A percentile compares a stretch with the other conserved stretches of the same genome.
Conservation (phyloP, 2,888 invertebrate genomes). For the Erynnis tages region DNA sequence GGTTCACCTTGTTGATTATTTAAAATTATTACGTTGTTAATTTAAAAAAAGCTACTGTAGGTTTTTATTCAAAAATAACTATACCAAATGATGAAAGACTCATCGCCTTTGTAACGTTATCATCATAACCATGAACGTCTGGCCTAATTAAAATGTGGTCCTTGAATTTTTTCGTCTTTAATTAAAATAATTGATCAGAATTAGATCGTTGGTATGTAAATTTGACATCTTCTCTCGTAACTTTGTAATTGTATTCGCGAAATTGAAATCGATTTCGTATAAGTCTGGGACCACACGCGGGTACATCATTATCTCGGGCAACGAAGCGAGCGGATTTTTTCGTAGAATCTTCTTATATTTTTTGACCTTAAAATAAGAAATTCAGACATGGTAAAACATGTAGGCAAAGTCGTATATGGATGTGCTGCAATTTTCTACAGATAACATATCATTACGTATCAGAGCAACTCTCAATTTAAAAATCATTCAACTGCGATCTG, state of each 20-base stretch:
- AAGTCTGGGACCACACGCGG: constrained; percentile 61
- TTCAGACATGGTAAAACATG: constrained; percentile 10
- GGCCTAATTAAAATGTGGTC: constrained; percentile 41
- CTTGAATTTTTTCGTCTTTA: constrained; percentile 46
- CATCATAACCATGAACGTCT: background rate
- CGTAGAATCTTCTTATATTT: constrained; percentile 38
- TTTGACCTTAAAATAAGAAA: constrained; percentile 14
- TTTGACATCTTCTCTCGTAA: constrained; percentile 29
- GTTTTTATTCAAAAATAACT: no score
- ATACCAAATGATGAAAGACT: no score
- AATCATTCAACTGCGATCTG: background rate
- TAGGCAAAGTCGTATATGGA: background rate
- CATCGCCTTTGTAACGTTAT: no score
- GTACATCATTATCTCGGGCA: constrained; percentile 51
- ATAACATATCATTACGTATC: background rate
- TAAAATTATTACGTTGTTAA: no score
- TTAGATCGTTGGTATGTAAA: constrained; percentile 50
- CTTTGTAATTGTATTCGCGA: constrained; percentile 47
- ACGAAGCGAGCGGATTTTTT: constrained; percentile 40
- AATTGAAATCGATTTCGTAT: constrained; percentile 47
- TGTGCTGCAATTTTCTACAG: background rate
- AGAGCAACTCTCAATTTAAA: background rate
- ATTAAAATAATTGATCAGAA: constrained; percentile 41
- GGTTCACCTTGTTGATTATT: no score
- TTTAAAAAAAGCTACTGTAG: no score